Base-by-base conservation (phyloP, 2,888 invertebrate genomes). In the Plagiodera versicolora region DNA sequence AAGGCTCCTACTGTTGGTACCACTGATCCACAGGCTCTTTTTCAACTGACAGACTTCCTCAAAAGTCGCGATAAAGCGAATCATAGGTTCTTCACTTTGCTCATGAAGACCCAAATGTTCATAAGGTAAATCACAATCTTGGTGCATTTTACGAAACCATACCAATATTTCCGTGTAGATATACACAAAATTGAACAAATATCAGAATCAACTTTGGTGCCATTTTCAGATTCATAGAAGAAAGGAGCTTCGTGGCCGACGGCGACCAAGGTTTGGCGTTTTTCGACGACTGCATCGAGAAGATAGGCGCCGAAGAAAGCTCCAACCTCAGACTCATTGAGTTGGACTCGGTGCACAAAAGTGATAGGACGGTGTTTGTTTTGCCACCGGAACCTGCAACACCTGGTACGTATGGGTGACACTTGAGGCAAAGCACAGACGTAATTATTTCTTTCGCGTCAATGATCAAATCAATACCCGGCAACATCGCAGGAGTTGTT, bases 181-280 rank as follows among this genome's bases (percentile, higher is more conserved):
- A n/a, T n/a, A n/a, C n/a, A n/a, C n/a, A n/a, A n/a, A n/a, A n/a
- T n/a, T n/a, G n/a, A n/a, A n/a, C n/a, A n/a, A n/a, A n/a, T n/a
- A n/a, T n/a, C n/a, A n/a, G n/a, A n/a, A n/a, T n/a, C n/a, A n/a
- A n/a, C n/a, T n/a, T n/a, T n/a, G n/a, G n/a, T n/a, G 24, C 24
- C 24, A 11, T 39, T 19, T 16, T 39, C 18, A 70, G 70, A 39
- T 99, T 99, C 81, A 98, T 99, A 66, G 98, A 99, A 80, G 99
- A 99, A 80, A 86, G 98, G 17, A 97, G 97, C 69, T 98, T 99
- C 81, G 95, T 98, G 0, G 95, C 96, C n/a, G 98, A 98, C 76
- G 94, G 93, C 73, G 98, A 98, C 81, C 94, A 95, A 63, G 94
- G 95, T 49, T 83, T 99, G 59, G 94, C 93, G 11, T 95, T 95